A percentile compares a stretch with the other conserved stretches of the same genome.
Evolutionary conservation across 1,140 invertebrate species (phyloP).

Genomic region (Caenorhabditis briggsae): DNA sequence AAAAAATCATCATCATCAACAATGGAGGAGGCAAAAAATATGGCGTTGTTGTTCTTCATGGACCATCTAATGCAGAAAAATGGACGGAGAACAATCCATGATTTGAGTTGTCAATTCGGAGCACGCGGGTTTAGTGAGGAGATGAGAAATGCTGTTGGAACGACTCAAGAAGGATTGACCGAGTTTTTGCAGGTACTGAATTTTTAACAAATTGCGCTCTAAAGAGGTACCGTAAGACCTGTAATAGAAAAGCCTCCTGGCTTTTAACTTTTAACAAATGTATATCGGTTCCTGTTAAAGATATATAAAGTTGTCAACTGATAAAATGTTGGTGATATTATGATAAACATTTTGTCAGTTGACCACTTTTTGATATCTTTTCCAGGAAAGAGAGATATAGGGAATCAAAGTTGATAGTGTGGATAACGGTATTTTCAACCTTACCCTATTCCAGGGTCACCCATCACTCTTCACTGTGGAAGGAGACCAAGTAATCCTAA

Average conservation of each 20-base stretch:
- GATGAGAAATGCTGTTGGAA: slow-evolving; percentile 77
- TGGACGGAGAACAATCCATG: slow-evolving; percentile 89
- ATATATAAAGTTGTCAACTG: no score
- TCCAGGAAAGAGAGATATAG: no score
- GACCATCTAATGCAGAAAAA: slow-evolving; percentile 94
- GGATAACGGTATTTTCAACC: not conserved
- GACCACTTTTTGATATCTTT: no score
- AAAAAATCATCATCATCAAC: slow-evolving; percentile 52
- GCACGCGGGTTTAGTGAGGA: slow-evolving; percentile 80
- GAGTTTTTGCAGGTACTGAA: slow-evolving; percentile 81
- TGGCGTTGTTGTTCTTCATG: slow-evolving; percentile 94
- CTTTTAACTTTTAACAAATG: no score
- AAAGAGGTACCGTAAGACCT: no score
- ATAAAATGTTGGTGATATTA: no score
- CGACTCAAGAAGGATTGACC: slow-evolving; percentile 82
- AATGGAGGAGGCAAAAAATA: slow-evolving; percentile 81
- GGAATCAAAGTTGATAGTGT: not conserved
- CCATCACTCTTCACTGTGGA: slow-evolving; percentile 91
- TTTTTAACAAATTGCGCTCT: no score
- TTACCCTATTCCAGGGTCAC: slow-evolving; percentile 82
- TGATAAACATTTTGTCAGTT: no score
- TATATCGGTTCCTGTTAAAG: no score
- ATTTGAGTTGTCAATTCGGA: slow-evolving; percentile 94
- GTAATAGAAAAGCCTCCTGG: no score
- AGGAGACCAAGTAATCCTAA: slow-evolving; percentile 89